Base-by-base conservation (phyloP, 1,140 invertebrate genomes). In the Heterodera carotae region DNA sequence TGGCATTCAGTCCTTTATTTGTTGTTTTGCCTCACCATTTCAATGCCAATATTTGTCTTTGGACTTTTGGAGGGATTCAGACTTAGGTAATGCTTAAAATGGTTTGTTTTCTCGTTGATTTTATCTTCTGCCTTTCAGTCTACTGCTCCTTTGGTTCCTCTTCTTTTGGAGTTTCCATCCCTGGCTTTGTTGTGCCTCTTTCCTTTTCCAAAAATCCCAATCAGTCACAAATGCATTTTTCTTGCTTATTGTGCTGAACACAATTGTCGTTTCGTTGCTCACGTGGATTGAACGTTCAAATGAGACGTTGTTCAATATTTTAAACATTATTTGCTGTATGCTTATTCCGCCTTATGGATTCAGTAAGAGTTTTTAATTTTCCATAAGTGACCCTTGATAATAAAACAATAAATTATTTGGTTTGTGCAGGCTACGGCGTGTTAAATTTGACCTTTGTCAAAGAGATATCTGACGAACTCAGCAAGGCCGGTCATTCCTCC, bases 1-100 rank as follows among this genome's bases (percentile, higher is more conserved):
- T 83, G 80, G 83, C 36, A 81, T 70, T 27, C 75, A 10, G 15
- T 79, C 27, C 31, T 84, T 27, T 83, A 84, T 53, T 6, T 56
- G 18, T 29, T 84, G 36, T 83, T 82, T 60, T 83, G 83, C 60
- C 31, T 39, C 10, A 2, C 81, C 18, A 33, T 83, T 6, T 27
- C 69, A 0, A 10, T 72, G 7, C 67, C 81, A 27, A 69, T 83
- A 25, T n/a, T 81, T 1, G 59, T 70, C 18, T 83, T 73, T 70
- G 83, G 76, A 8, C 79, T 77, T 74, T 69, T 83, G 48, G 18
- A 69, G 3, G 64, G 31, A 67, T 22, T 43, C n/a, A 29, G 74
- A 59, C 15, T 12, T 27, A n/a, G 15, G 82, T 82, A 69, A 56
- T 34, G n/a, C n/a, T n/a, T n/a, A 67, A 43, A 70, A 48, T 62